Evolutionary conservation across 2,888 invertebrate species (phyloP).

Genomic region (Neoscelio sp.): DNA sequence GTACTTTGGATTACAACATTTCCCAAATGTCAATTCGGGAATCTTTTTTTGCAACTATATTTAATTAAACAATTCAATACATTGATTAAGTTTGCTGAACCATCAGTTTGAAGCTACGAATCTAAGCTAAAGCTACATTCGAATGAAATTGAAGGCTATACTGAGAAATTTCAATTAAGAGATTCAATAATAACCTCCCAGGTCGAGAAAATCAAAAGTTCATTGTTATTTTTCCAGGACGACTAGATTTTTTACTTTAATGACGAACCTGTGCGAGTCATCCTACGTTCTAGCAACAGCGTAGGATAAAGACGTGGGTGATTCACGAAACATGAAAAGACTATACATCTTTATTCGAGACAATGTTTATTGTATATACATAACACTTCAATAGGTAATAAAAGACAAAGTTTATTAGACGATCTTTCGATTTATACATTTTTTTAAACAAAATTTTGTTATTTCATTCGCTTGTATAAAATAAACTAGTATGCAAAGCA

Average conservation of each 20-base stretch:
- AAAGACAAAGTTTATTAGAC: constrained; percentile 12
- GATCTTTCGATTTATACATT: background rate
- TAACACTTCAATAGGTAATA: constrained; percentile 64
- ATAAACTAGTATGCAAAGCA: constrained; percentile 1
- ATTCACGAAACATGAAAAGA: constrained; percentile 74
- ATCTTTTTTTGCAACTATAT: background rate
- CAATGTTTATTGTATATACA: constrained; percentile 44
- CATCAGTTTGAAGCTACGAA: too few species aligned
- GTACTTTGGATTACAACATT: too few species aligned
- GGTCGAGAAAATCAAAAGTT: constrained; percentile 42
- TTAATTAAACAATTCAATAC: constrained; percentile 14
- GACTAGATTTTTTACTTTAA: constrained; percentile 49
- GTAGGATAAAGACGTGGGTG: constrained; percentile 75
- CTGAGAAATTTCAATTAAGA: constrained; percentile 43
- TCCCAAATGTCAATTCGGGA: too few species aligned
- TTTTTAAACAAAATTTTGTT: constrained; percentile 1
- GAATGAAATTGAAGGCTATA: constrained; percentile 27
- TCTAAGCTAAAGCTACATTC: too few species aligned
- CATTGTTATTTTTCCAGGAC: constrained; percentile 34
- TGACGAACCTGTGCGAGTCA: constrained; percentile 41
- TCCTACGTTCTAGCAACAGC: constrained; percentile 40
- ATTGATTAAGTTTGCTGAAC: too few species aligned
- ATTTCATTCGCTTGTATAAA: background rate
- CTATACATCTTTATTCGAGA: constrained; percentile 74
- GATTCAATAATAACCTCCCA: constrained; percentile 20